Base-by-base conservation (phyloP, 1,140 invertebrate species). In the Tetranychus urticae region DNA sequence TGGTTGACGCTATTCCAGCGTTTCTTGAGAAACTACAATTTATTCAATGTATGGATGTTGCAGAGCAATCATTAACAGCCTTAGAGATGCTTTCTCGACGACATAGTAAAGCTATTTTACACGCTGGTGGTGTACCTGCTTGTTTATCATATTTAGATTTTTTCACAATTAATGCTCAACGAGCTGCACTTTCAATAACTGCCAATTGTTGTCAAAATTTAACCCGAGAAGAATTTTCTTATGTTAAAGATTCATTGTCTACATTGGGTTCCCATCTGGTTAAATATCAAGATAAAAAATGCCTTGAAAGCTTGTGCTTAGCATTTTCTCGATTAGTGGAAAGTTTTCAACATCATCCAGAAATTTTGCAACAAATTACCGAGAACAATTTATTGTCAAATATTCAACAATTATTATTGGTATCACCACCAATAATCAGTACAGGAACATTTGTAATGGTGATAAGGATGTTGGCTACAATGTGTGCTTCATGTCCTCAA, bases 41-140 rank as follows among this genome's bases (percentile, higher is more conserved):
- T 0, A 97, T 97, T 65, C 91, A 96, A 66, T 97, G 92, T 71
- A 97, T 97, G 89, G 93, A 97, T 75, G 92, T 97, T 4, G 92
- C 92, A 23, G 93, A 97, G 74, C 92, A 97, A 74, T 88, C 86
- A 67, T 76, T 97, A 54, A 94, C 91, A 5, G 93, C 92, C 1
- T 75, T 97, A 33, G 92, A 97, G 71, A 96, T 94, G 83, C 76
- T 97, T 34, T 97, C 91, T 1, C 77, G 88, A n/a, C 76, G 91
- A 65, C 92, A 97, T 75, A 88, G 88, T 67, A 97, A 97, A 75
- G 82, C 89, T 39, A 96, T 97, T 66, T 74, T 97, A 64, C 89
- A 94, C 73, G 89, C 90, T 57, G 79, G 86, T 67, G 92, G 91
- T 34, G 90, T 97, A 3, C 82, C 86, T 31, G 87, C 91, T 6